Percentiles rank a stretch among this genome's conserved stretches.
These are phyloP conservation scores for Epinephelus cyanopodus DNA, from an alignment of 2,113 vertebrate genomes.

Conservation along the genomic window DNA sequence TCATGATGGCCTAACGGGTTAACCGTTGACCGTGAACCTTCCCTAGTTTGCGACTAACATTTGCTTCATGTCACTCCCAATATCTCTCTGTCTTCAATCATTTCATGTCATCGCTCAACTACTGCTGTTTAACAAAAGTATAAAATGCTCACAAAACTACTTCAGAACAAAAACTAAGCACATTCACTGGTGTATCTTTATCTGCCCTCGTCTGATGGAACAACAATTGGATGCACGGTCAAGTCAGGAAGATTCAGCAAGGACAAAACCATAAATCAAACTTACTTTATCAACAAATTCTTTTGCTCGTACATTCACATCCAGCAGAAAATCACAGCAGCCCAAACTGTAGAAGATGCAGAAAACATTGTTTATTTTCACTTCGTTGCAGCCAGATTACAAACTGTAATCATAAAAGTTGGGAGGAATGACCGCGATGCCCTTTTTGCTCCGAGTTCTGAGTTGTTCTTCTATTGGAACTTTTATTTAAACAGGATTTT, in stretches of 20 bases:
- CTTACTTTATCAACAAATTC: constrained; percentile 40
- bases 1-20: too few species aligned
- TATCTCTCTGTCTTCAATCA: not conserved
- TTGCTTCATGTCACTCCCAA: not conserved
- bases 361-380: constrained; percentile 8
- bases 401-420: not conserved
- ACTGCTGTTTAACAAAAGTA: not conserved
- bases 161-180: not conserved
- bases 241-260: constrained; percentile 4
- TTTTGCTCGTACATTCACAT: not conserved
- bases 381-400: not conserved
- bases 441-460: not conserved
- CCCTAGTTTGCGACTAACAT: not conserved
- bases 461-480: not conserved
- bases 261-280: constrained; percentile 54
- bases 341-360: not conserved
- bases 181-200: constrained; percentile 6
- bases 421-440: not conserved
- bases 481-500: not conserved
- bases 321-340: not conserved
- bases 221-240: not conserved
- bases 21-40: not conserved
- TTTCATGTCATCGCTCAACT: not conserved
- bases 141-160: not conserved
- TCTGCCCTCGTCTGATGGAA: not conserved